Percentiles rank a stretch among this genome's conserved stretches.
phyloP scores from a whole-genome alignment of 2,888 invertebrate species.

The Polyommatus iphigenia region DNA sequence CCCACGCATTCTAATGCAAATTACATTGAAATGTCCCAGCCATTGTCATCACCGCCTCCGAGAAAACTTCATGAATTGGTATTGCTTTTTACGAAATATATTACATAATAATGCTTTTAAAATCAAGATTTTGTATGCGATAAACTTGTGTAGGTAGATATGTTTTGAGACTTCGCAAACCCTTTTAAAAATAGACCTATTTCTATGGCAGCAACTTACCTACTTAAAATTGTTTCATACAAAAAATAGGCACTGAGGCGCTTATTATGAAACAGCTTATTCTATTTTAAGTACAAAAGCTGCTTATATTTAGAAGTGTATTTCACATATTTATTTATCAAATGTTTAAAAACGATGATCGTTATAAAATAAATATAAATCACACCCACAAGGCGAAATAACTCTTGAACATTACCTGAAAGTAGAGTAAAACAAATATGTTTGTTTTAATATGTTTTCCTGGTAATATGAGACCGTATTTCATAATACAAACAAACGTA shows the following conservation, averaged over 20 bases:
- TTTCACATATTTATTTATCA: no score
- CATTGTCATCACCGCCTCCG: slow-evolving; percentile 69
- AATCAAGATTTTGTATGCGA: background rate
- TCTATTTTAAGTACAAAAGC: no score
- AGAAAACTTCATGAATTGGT: slow-evolving; percentile 57
- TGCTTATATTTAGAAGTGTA: no score
- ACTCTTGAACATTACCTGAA: background rate
- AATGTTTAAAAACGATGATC: background rate
- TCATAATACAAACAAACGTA: background rate
- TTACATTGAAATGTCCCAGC: slow-evolving; percentile 69
- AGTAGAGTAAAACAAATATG: background rate
- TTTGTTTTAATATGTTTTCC: background rate
- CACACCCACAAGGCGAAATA: background rate
- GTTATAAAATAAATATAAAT: background rate
- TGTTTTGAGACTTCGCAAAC: background rate
- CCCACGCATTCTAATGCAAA: slow-evolving; percentile 74
- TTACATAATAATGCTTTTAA: background rate
- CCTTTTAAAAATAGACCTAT: background rate
- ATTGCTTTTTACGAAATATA: slow-evolving; percentile 42
- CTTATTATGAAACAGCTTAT: background rate
- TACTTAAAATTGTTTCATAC: background rate
- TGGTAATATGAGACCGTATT: background rate
- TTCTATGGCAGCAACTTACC: background rate
- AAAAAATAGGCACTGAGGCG: background rate
- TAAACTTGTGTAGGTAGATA: no score